Percentiles rank a stretch among this genome's conserved stretches.
Evolutionary conservation across 1,140 invertebrate species (phyloP).

Genomic region (Eurosta solidaginis): DNA sequence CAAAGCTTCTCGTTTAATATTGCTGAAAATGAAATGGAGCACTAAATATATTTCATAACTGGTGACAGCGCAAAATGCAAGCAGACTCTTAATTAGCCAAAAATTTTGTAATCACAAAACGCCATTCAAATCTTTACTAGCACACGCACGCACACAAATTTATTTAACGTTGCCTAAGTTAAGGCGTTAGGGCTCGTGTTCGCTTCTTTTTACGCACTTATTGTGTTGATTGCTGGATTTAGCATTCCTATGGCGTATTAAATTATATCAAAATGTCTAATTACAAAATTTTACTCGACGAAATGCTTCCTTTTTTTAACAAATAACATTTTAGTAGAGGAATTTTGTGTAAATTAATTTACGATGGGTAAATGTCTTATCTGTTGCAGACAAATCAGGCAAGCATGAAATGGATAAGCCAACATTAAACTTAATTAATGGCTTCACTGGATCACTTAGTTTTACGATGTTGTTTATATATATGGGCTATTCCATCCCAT

Average conservation of each 20-base stretch:
- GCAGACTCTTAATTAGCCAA: conserved; percentile 3
- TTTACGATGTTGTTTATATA: too few species aligned
- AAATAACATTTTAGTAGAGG: not conserved
- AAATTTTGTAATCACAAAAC: not conserved
- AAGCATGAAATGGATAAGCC: too few species aligned
- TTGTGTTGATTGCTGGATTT: not conserved
- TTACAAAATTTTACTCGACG: not conserved
- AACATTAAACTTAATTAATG: too few species aligned
- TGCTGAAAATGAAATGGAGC: not conserved
- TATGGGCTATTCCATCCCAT: too few species aligned
- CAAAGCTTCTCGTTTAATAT: too few species aligned
- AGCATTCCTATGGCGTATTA: not conserved
- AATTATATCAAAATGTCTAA: conserved; percentile 2
- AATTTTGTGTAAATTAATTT: too few species aligned
- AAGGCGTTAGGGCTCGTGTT: not conserved
- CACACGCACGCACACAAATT: not conserved
- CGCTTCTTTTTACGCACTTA: not conserved
- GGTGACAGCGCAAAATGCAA: not conserved
- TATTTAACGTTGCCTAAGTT: not conserved
- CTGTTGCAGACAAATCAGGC: too few species aligned
- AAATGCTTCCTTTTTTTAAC: not conserved
- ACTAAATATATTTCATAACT: not conserved
- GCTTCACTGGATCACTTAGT: too few species aligned
- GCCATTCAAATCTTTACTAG: not conserved
- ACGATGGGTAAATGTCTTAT: too few species aligned